These are phyloP conservation scores for Apis laboriosa DNA, from an alignment of 1,140 invertebrate genomes.

Conservation along the genomic window DNA sequence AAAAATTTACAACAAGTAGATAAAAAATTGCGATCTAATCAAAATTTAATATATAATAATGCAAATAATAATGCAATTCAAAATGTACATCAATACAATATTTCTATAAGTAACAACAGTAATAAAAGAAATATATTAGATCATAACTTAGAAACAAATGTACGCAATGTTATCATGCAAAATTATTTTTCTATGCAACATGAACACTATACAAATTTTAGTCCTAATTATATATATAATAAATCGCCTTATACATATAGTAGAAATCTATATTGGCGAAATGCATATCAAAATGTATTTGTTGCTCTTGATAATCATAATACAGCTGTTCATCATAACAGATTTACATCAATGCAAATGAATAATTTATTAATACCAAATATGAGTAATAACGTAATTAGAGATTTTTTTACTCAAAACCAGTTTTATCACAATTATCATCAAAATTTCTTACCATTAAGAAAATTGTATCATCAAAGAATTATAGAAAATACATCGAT, in stretches of 20 bases:
- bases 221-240: constrained; percentile 13
- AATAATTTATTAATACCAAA: constrained; percentile 55
- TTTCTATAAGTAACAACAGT: not conserved
- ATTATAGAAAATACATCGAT: constrained; percentile 33
- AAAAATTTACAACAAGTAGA: constrained; percentile 44
- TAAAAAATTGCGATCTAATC: constrained; percentile 9
- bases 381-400: constrained; percentile 55
- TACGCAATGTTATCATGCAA: constrained; percentile 8
- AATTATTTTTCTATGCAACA: constrained; percentile 13
- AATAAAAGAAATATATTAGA: constrained; percentile 25
- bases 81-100: not conserved
- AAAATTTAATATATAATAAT: not conserved
- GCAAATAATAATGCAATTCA: constrained; percentile 32
- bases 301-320: constrained; percentile 34
- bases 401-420: constrained; percentile 58
- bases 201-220: constrained; percentile 36
- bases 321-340: constrained; percentile 40
- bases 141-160: constrained; percentile 13
- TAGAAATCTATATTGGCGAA: constrained; percentile 36
- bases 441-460: constrained; percentile 51
- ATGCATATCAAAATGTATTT: constrained; percentile 49
- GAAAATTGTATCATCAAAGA: constrained; percentile 61
- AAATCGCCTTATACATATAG: constrained; percentile 41
- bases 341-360: constrained; percentile 47
- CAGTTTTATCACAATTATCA: constrained; percentile 55